These are phyloP conservation scores for Xyrauchen texanus DNA, from an alignment of 2,113 vertebrate species.

Conservation along the genomic window DNA sequence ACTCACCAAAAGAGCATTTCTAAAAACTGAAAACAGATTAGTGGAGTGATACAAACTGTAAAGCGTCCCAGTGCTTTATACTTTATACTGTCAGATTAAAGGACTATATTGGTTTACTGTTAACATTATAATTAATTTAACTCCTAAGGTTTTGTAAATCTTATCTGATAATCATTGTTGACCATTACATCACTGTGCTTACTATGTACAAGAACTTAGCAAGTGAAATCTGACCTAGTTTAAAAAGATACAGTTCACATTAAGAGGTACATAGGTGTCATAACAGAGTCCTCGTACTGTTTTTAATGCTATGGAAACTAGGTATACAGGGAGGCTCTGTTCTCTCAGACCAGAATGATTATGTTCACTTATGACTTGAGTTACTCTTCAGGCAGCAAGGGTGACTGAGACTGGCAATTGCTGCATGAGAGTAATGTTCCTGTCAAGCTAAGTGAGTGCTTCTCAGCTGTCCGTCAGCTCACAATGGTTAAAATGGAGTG, in stretches of 20 bases:
- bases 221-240: conserved; percentile 27
- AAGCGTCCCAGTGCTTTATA: no score
- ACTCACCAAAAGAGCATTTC: not conserved
- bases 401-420: not conserved
- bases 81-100: no score
- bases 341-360: conserved; percentile 25
- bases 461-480: not conserved
- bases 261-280: not conserved
- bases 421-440: not conserved
- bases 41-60: no score
- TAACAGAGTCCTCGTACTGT: not conserved
- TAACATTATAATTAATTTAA: no score
- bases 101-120: no score
- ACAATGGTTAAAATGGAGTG: not conserved
- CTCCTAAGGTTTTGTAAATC: not conserved
- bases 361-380: conserved; percentile 14
- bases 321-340: conserved; percentile 27
- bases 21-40: no score
- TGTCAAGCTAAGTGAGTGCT: not conserved
- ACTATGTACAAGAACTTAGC: not conserved
- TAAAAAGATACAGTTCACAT: conserved; percentile 19
- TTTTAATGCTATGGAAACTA: conserved; percentile 29
- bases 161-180: not conserved
- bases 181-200: not conserved
- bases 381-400: not conserved